Percentiles rank a stretch among this genome's conserved stretches.
Evolutionary conservation across 1,140 invertebrate species (phyloP).

Genomic region (Drosophila guanche): DNA sequence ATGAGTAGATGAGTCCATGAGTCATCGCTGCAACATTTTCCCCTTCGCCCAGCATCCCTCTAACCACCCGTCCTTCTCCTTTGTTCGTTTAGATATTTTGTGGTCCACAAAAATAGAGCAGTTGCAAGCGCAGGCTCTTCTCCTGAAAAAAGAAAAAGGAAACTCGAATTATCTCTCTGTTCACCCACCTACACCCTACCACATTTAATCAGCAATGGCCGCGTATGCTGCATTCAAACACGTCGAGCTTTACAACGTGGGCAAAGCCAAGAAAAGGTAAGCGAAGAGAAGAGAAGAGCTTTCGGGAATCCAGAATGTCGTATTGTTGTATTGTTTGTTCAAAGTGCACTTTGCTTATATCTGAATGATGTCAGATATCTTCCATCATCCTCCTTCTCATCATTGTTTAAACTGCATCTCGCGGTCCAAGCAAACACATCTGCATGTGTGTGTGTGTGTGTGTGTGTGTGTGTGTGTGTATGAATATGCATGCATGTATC

Average conservation of each 20-base stretch:
- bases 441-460: background rate
- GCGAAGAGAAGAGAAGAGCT: conserved; percentile 26
- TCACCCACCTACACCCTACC: background rate
- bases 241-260: conserved; percentile 89
- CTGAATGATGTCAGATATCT: background rate
- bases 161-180: background rate
- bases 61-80: conserved; percentile 8
- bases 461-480: conserved; percentile 11
- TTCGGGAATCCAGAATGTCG: background rate
- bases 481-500: conserved; percentile 32
- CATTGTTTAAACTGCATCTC: conserved; percentile 1
- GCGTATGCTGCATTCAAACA: conserved; percentile 89
- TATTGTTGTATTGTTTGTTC: background rate
- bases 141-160: conserved; percentile 36
- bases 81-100: conserved; percentile 39
- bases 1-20: conserved; percentile 36
- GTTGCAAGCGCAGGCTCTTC: conserved; percentile 48
- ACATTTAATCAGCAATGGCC: conserved; percentile 84
- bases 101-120: conserved; percentile 46
- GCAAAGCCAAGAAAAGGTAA: conserved; percentile 88
- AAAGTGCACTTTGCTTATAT: too few species aligned
- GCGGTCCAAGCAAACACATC: conserved; percentile 4
- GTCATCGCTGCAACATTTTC: conserved; percentile 46
- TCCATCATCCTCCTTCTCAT: background rate
- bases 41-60: conserved; percentile 5